Base-by-base conservation (phyloP, 2,113 vertebrate genomes). In the Poeciliopsis prolifica region DNA sequence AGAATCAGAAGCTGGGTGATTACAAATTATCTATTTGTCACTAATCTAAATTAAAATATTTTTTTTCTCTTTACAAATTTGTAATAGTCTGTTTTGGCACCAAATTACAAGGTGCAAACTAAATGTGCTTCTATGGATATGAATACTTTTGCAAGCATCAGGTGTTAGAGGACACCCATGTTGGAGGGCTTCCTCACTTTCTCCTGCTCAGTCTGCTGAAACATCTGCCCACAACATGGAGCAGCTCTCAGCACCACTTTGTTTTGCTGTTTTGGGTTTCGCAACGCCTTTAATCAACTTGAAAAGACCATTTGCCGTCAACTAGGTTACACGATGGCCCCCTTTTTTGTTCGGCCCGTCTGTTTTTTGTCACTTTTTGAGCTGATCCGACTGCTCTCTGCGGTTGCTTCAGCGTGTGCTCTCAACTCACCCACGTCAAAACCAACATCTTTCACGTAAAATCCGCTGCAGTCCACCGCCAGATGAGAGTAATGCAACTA, bases 211-310 rank as follows among this genome's bases (percentile, higher is more conserved):
- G 48, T 10, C 44, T 29, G 12, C 66, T 68, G 70, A 86, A 35
- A 91, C 92, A 90, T 92, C 91, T 92, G 89, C 63, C 72, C 58
- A 83, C 88, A 92, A 90, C 89, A 92, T 90, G 85, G 68, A 83
- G 75, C 14, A 28, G 65, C 80, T 80, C 65, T 66, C 65, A 67
- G 78, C 60, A n/a, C 72, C 68, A 72, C 69, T 82, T 84, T 91
- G 74, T 92, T 90, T 89, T 65, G 74, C 77, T 70, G 86, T 89
- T 86, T 82, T 79, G 75, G 72, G 80, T 89, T 88, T 79, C 69
- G 78, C 78, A 80, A 82, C 17, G 65, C 68, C 77, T 89, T 84
- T 88, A 90, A 93, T 91, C 88, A 88, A 71, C 77, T 68, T 40
- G 61, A 62, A 54, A 68, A 86, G 82, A 42, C 77, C 66, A 83